Conservation (phyloP, 2,797 vertebrate genomes). For the Ctenochaetus hawaiiensis region DNA sequence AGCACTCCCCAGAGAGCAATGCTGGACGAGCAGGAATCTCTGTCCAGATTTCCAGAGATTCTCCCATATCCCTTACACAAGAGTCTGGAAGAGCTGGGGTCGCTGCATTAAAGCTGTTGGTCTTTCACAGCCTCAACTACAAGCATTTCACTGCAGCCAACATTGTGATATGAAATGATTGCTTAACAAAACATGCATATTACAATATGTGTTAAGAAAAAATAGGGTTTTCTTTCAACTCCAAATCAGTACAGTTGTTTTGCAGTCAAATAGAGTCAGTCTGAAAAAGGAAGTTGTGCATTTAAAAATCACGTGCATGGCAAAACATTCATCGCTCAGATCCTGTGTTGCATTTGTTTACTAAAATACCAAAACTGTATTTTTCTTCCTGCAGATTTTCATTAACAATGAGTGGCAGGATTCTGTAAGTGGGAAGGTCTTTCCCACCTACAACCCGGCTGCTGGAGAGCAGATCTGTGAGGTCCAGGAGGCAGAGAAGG, state of each 20-base stretch:
- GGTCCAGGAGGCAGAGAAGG: slow-evolving; percentile 98
- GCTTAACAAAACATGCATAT: slow-evolving; percentile 43
- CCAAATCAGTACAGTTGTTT: slow-evolving; percentile 1
- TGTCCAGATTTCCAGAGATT: slow-evolving; percentile 87
- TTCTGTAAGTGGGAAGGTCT: slow-evolving; percentile 93
- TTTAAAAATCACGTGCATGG: background rate
- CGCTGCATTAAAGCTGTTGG: slow-evolving; percentile 49
- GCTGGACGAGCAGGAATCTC: slow-evolving; percentile 84
- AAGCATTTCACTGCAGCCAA: slow-evolving; percentile 32
- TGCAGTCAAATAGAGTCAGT: background rate
- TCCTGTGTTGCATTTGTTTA: background rate
- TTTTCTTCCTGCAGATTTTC: slow-evolving; percentile 89
- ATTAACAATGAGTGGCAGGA: slow-evolving; percentile 99
- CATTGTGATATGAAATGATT: slow-evolving; percentile 38
- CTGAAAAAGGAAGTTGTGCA: background rate
- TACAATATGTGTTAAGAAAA: slow-evolving; percentile 13
- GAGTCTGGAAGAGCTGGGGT: slow-evolving; percentile 51
- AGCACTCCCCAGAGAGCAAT: slow-evolving; percentile 87
- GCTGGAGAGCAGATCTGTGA: slow-evolving; percentile 97
- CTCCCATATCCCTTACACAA: slow-evolving; percentile 79
- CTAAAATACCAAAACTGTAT: slow-evolving; percentile 3
- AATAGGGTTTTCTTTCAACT: background rate
- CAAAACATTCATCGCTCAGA: background rate
- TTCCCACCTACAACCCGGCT: slow-evolving; percentile 93
- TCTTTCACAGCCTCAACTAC: slow-evolving; percentile 44